Base-by-base conservation (phyloP, 2,113 vertebrate species). In the Odobenus rosmarus region DNA sequence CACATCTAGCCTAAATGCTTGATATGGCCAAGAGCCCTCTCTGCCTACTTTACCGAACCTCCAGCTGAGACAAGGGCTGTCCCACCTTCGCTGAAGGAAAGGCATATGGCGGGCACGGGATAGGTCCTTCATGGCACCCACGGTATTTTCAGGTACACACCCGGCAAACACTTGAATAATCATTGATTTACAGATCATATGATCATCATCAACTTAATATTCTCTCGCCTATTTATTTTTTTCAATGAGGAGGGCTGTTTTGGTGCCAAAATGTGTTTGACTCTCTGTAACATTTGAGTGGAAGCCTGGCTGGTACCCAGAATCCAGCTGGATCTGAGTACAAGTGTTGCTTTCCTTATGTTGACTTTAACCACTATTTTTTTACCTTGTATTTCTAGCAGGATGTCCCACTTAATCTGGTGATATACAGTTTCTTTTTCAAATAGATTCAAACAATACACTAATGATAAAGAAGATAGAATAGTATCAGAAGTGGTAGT, bases 51-150 rank as follows among this genome's bases (percentile, higher is more conserved):
- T 21, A 16, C 36, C 26, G 4, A 67, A 39, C 23, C 72, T 36
- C 28, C 31, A 42, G 21, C 49, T 18, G 18, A 16, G 36, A 67
- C 0, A 5, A 57, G 33, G 4, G n/a, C 24, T 24, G 21, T 28
- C 7, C 57, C n/a, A 6, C 5, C 5, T 1, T 28, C 4, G 0
- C 4, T 0, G 15, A 46, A 55, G 51, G 71, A 9, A 1, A 14
- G 55, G 42, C 33, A 12, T 3, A 74, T 13, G 71, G 67, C 0
- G 36, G 57, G 36, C 24, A 3, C 19, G 11, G 51, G 26, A 18
- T 3, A 49, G 49, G 36, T 18, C 77, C 61, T 91, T 42, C 59
- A 3, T 0, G 18, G 46, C 19, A 39, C 36, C n/a, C 49, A 23
- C 3, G 4, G 33, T 42, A 62, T 42, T 42, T 69, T 55, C 89